Base-by-base conservation (phyloP, 2,888 invertebrate genomes). In the Enchytraeus crypticus region DNA sequence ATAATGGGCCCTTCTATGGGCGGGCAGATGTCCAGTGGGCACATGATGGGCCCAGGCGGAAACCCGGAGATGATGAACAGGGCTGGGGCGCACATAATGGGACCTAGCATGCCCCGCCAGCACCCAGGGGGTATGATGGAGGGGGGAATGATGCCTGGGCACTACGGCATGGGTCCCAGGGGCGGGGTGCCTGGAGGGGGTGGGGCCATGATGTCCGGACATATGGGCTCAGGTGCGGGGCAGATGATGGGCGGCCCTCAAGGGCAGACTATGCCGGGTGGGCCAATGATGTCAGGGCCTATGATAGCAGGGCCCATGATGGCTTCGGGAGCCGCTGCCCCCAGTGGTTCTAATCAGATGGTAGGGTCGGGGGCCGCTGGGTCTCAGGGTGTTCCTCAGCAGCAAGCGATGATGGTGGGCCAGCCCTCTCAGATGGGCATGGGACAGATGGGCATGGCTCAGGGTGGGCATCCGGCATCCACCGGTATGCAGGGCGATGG, bases 1-100 rank as follows among this genome's bases (percentile, higher is more conserved):
- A n/a, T n/a, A n/a, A n/a, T n/a, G n/a, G n/a, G n/a, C n/a, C n/a
- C n/a, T n/a, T n/a, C n/a, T n/a, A n/a, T n/a, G n/a, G 30, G 53
- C 33, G 29, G 32, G 30, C 53, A 51, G 53, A 33, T 30, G 33
- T 32, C 33, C 32, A 33, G 26, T 29, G 53, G 53, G 30, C n/a
- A 33, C 27, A 51, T 51, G 53, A 51, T 51, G 53, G 30, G 32
- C 27, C 53, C 53, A n/a, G n/a, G n/a, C n/a, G n/a, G n/a, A n/a
- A n/a, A n/a, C n/a, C n/a, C n/a, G n/a, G n/a, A n/a, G n/a, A n/a
- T 11, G 11, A 38, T 11, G 11, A 38, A 34, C 33, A 57, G 21
- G 45, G 30, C 45, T 2, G 33, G 46, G 33, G 54, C 32, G 30
- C 32, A 43, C 26, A 51, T 43, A 34, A 51, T 47, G 32, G 33